Evolutionary conservation across 2,888 invertebrate species (phyloP).

Genomic region (Hesperia comma): DNA sequence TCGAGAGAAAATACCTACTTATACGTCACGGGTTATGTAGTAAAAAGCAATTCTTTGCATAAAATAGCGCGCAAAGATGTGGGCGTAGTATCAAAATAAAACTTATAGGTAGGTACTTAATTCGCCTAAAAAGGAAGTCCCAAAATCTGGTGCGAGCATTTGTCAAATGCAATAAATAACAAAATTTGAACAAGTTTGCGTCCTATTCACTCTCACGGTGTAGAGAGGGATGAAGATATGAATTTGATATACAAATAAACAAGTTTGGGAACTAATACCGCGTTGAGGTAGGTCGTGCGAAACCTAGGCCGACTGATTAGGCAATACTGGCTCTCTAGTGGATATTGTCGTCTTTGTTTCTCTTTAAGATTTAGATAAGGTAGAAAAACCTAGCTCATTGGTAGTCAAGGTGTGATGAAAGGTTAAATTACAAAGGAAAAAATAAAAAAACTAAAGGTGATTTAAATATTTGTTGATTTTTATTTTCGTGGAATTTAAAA

Average conservation of each 20-base stretch:
- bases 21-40: too few relatives aligned
- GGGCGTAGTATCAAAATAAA: not conserved
- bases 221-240: conserved; percentile 4
- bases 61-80: too few relatives aligned
- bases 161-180: conserved; percentile 13
- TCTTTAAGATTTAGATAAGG: not conserved
- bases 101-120: not conserved
- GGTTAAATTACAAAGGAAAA: too few relatives aligned
- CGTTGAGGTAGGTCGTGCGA: conserved; percentile 27
- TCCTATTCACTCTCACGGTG: conserved; percentile 1
- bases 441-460: too few relatives aligned
- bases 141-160: not conserved
- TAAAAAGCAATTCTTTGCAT: too few relatives aligned
- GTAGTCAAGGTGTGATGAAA: too few relatives aligned
- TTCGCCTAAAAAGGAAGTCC: not conserved
- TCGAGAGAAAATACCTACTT: too few relatives aligned
- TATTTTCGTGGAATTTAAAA: too few relatives aligned
- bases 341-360: conserved; percentile 3
- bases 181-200: not conserved
- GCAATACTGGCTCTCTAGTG: not conserved
- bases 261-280: conserved; percentile 21
- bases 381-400: too few relatives aligned
- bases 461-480: too few relatives aligned
- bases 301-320: conserved; percentile 20
- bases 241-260: conserved; percentile 18